phyloP scores from a whole-genome alignment of 2,888 invertebrate species.

The Heteromurus nitidus region DNA sequence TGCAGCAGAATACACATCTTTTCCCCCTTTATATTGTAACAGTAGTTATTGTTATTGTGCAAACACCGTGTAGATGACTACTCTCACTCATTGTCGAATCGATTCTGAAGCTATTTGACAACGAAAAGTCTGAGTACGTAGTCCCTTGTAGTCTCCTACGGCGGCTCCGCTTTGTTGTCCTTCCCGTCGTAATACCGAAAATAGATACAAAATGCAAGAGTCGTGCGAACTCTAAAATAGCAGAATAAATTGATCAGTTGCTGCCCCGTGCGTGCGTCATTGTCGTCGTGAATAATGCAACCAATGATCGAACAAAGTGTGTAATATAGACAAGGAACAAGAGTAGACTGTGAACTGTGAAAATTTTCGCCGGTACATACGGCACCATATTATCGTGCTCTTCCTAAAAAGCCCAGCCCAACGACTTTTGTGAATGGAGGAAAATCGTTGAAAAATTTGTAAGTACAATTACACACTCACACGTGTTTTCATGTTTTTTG shows the following conservation, averaged over 20 bases:
- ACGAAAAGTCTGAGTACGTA: too few relatives aligned
- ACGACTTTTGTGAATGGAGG: background rate
- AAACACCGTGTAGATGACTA: background rate
- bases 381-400: background rate
- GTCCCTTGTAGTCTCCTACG: too few relatives aligned
- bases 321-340: background rate
- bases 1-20: background rate
- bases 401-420: background rate
- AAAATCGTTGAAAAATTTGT: background rate
- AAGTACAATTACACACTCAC: background rate
- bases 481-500: background rate
- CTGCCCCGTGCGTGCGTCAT: background rate
- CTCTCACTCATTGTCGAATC: constrained; percentile 11
- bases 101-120: constrained; percentile 16
- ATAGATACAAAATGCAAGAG: constrained; percentile 30
- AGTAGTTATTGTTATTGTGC: background rate
- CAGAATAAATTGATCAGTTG: background rate
- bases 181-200: constrained; percentile 22
- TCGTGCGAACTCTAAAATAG: constrained; percentile 10
- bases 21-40: too few relatives aligned
- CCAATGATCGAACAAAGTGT: background rate
- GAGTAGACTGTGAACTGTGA: background rate
- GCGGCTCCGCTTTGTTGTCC: constrained; percentile 5
- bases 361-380: background rate
- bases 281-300: too few relatives aligned